Conservation (phyloP, 1,140 invertebrate species). For the Solenopsis invicta region DNA sequence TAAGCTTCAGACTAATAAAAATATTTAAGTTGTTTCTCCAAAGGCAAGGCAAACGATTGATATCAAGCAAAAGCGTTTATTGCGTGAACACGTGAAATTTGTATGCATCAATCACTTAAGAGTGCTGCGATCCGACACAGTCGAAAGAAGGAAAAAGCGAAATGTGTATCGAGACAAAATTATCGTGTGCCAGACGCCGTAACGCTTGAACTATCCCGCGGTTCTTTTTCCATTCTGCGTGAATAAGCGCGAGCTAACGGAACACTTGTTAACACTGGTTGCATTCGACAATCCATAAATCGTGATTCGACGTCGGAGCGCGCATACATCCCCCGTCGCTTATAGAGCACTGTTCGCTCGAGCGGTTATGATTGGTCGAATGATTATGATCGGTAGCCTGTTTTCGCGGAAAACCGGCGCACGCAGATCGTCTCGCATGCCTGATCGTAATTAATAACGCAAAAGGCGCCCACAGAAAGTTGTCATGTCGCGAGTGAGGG, state of each 20-base stretch:
- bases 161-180: conserved; percentile 42
- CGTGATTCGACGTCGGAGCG: conserved; percentile 56
- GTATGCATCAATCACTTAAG: conserved; percentile 37
- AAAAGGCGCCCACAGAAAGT: conserved; percentile 84
- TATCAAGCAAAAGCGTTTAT: not conserved
- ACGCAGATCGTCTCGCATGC: conserved; percentile 85
- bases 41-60: conserved; percentile 7
- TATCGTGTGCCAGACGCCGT: conserved; percentile 22
- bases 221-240: conserved; percentile 36
- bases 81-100: conserved; percentile 24
- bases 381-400: conserved; percentile 80
- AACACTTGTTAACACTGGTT: conserved; percentile 71
- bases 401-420: conserved; percentile 62
- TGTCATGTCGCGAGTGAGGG: conserved; percentile 74
- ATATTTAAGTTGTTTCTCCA: not conserved
- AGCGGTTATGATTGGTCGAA: conserved; percentile 75
- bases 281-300: conserved; percentile 76
- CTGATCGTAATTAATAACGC: conserved; percentile 86
- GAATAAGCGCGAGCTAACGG: conserved; percentile 48
- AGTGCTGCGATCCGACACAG: conserved; percentile 5
- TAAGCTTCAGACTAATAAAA: not conserved
- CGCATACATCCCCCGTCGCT: conserved; percentile 3
- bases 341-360: conserved; percentile 26
- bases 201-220: conserved; percentile 39
- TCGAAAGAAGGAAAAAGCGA: conserved; percentile 25